Conservation (phyloP, 1,140 invertebrate genomes). For the Thrips palmi region DNA sequence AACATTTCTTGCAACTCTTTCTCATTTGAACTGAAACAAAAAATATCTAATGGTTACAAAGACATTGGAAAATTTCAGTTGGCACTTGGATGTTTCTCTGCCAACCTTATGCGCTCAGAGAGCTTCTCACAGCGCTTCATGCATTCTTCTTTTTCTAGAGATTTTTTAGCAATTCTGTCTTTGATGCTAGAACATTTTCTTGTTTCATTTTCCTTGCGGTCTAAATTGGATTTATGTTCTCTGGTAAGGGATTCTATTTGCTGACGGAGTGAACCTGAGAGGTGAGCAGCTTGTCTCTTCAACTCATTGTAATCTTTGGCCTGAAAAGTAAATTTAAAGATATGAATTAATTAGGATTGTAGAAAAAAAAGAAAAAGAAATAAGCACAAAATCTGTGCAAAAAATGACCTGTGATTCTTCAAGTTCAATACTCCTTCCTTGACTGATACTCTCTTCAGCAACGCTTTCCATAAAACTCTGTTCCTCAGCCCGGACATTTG, state of each 20-base stretch:
- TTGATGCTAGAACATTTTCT: conserved; percentile 75
- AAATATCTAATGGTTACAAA: conserved; percentile 9
- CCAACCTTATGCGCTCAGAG: conserved; percentile 71
- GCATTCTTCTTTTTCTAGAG: conserved; percentile 84
- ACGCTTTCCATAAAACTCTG: conserved; percentile 70
- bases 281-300: conserved; percentile 89
- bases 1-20: conserved; percentile 74
- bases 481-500: conserved; percentile 67
- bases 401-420: conserved; percentile 71
- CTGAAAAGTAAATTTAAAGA: no score
- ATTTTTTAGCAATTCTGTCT: conserved; percentile 72
- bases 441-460: conserved; percentile 63
- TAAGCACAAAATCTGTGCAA: no score
- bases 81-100: conserved; percentile 4
- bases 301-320: conserved; percentile 87
- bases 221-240: conserved; percentile 96
- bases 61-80: conserved; percentile 5
- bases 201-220: conserved; percentile 80
- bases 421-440: conserved; percentile 77
- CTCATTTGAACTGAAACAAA: conserved; percentile 49
- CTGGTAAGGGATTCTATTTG: conserved; percentile 88
- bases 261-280: conserved; percentile 74
- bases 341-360: conserved; percentile 10
- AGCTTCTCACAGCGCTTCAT: conserved; percentile 86
- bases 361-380: background rate